These are phyloP conservation scores for Pyralis farinalis DNA, from an alignment of 2,888 invertebrate genomes.

Conservation along the genomic window DNA sequence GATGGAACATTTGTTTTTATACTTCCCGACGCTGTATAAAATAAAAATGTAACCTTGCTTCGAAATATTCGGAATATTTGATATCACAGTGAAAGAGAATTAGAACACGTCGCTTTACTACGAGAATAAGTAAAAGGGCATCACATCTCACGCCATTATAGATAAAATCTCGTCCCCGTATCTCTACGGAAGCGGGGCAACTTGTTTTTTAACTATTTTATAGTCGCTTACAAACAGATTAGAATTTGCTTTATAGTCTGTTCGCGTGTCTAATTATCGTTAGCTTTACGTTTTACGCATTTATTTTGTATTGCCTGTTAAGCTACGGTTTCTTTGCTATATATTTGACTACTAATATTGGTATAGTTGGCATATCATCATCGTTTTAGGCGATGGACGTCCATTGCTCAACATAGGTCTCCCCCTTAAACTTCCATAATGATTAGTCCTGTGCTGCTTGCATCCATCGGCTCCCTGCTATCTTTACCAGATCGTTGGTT, in stretches of 20 bases:
- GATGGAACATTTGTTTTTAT: no score
- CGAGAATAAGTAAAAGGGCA: background rate
- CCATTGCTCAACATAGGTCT: no score
- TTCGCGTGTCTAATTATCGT: slow-evolving; percentile 47
- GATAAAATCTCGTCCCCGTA: slow-evolving; percentile 33
- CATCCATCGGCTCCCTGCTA: no score
- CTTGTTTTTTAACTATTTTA: slow-evolving; percentile 24
- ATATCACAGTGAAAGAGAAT: slow-evolving; percentile 2
- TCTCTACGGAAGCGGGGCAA: slow-evolving; percentile 29
- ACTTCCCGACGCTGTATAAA: no score
- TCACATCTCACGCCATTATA: slow-evolving; percentile 36
- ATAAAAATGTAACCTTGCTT: no score
- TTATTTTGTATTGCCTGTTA: slow-evolving; percentile 14
- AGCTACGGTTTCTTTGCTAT: slow-evolving; percentile 15
- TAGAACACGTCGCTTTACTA: background rate
- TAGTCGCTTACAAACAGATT: slow-evolving; percentile 36
- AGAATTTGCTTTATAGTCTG: slow-evolving; percentile 50
- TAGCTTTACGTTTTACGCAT: slow-evolving; percentile 9
- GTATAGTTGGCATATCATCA: no score
- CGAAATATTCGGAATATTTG: no score
- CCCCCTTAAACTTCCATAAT: no score
- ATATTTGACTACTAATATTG: no score
- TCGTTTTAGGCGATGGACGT: no score
- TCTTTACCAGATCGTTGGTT: no score
- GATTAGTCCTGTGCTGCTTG: no score